Conservation (phyloP, 92 coral and sea anemone genomes). For the Bergia sp. region DNA sequence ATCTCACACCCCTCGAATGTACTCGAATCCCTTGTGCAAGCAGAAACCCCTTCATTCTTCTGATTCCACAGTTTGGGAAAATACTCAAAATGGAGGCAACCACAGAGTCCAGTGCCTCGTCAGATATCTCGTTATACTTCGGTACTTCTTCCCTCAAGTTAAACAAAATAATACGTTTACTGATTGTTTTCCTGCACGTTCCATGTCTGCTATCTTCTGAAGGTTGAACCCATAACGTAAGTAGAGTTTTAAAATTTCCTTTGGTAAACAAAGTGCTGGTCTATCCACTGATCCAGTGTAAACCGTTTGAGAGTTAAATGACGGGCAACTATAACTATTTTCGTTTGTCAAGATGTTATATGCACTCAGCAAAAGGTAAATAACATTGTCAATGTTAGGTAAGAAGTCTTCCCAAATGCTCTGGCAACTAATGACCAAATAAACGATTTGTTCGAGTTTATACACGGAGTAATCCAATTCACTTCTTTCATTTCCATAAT, state of each 20-base stretch:
- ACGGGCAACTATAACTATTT: neutral
- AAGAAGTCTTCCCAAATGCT: slow-evolving; percentile 39
- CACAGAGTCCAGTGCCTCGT: slow-evolving; percentile 39
- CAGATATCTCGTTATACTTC: slow-evolving; percentile 27
- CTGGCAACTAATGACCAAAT: slow-evolving; percentile 33
- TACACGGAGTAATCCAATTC: slow-evolving; percentile 47
- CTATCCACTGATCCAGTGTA: slow-evolving; percentile 45
- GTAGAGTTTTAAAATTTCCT: slow-evolving; percentile 43
- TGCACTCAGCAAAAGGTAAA: slow-evolving; percentile 15
- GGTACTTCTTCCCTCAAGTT: slow-evolving; percentile 46
- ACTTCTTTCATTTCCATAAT: slow-evolving; percentile 26
- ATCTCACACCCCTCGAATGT: slow-evolving; percentile 44
- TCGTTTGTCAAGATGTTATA: slow-evolving; percentile 13
- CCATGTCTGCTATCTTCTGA: slow-evolving; percentile 34
- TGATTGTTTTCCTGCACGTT: slow-evolving; percentile 43
- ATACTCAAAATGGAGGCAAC: slow-evolving; percentile 18
- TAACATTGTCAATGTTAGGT: neutral
- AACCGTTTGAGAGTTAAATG: slow-evolving; percentile 25
- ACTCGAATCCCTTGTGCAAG: slow-evolving; percentile 39
- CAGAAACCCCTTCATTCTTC: slow-evolving; percentile 61
- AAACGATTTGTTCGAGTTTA: slow-evolving; percentile 40
- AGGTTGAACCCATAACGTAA: slow-evolving; percentile 51
- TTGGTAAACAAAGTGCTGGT: slow-evolving; percentile 52
- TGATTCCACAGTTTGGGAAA: slow-evolving; percentile 63
- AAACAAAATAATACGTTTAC: slow-evolving; percentile 7